Evolutionary conservation across 2,113 vertebrate genomes (phyloP).

Genomic region (Vimba vimba): DNA sequence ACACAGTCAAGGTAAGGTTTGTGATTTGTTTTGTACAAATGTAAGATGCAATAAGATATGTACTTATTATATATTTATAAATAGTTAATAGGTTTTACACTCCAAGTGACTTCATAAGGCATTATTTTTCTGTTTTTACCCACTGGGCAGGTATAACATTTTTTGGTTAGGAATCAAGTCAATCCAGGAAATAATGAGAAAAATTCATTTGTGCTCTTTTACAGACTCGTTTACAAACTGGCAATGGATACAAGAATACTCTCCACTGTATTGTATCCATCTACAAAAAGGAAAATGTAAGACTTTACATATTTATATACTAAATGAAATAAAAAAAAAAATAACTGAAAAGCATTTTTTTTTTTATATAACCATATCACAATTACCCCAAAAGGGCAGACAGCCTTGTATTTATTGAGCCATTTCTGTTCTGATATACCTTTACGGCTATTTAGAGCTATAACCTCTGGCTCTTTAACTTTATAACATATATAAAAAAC

Average conservation of each 20-base stretch:
- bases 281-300: slow-evolving; percentile 92
- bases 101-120: background rate
- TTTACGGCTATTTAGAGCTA: background rate
- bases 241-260: slow-evolving; percentile 82
- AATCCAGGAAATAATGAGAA: background rate
- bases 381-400: background rate
- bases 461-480: background rate
- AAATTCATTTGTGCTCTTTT: slow-evolving; percentile 16
- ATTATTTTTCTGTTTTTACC: background rate
- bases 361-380: background rate
- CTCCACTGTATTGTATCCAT: slow-evolving; percentile 84
- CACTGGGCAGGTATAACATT: background rate
- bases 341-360: background rate
- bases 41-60: background rate
- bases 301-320: slow-evolving; percentile 54
- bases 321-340: background rate
- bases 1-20: slow-evolving; percentile 77
- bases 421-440: background rate
- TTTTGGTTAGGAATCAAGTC: background rate
- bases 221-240: slow-evolving; percentile 92
- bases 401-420: background rate
- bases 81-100: background rate
- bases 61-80: background rate
- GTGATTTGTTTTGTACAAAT: background rate
- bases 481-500: background rate